Conservation (phyloP, 2,113 vertebrate species). For the Cavia aperea region DNA sequence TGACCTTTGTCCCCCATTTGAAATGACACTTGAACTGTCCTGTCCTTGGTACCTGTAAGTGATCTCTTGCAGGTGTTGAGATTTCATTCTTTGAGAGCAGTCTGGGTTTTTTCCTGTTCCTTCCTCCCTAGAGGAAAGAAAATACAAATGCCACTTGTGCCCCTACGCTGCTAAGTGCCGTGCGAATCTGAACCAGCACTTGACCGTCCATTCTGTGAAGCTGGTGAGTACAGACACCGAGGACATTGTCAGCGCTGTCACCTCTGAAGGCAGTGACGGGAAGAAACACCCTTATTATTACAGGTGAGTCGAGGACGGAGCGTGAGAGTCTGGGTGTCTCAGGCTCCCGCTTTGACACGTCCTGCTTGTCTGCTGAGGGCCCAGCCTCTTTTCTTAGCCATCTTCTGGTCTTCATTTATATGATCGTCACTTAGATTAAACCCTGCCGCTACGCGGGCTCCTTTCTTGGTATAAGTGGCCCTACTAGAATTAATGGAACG, state of each 20-base stretch:
- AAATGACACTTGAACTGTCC: background rate
- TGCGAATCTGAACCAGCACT: slow-evolving; percentile 98
- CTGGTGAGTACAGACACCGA: slow-evolving; percentile 95
- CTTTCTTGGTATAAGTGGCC: background rate
- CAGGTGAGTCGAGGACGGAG: slow-evolving; percentile 79
- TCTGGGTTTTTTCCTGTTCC: slow-evolving; percentile 28
- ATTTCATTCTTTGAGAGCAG: background rate
- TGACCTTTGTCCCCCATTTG: background rate
- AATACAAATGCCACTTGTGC: slow-evolving; percentile 99
- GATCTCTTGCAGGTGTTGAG: background rate
- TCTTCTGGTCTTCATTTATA: background rate
- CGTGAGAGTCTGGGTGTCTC: background rate
- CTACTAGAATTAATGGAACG: background rate
- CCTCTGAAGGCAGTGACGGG: slow-evolving; percentile 86
- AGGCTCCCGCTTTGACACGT: rapidly evolving
- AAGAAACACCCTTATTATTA: slow-evolving; percentile 96
- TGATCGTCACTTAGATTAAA: background rate
- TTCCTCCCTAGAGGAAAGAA: slow-evolving; percentile 90
- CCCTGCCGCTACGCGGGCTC: background rate
- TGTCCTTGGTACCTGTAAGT: background rate
- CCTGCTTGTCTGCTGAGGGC: background rate
- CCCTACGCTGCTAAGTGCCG: slow-evolving; percentile 98
- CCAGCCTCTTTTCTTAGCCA: rapidly evolving
- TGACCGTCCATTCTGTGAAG: slow-evolving; percentile 98
- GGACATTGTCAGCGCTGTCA: slow-evolving; percentile 93